Conservation (phyloP, 2,888 invertebrate species). For the Chironomus tentans region DNA sequence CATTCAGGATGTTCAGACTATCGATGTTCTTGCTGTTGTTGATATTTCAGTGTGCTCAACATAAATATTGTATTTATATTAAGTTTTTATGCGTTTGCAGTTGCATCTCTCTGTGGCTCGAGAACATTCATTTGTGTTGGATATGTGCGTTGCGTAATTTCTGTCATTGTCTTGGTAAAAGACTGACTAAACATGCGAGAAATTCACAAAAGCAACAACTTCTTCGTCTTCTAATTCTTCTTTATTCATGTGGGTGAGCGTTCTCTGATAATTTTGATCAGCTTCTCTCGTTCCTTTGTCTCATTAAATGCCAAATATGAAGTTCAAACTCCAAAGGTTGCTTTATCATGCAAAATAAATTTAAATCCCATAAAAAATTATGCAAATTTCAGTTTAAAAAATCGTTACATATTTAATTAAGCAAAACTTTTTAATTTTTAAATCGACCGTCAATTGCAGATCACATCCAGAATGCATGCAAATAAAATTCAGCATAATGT, state of each 20-base stretch:
- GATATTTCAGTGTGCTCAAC: neutral
- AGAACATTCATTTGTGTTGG: neutral
- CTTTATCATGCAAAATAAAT: neutral
- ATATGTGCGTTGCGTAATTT: neutral
- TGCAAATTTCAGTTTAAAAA: neutral
- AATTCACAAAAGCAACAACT: neutral
- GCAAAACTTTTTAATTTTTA: slow-evolving; percentile 13
- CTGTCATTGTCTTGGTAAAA: neutral
- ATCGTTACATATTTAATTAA: neutral
- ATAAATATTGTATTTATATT: neutral
- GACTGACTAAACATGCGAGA: neutral
- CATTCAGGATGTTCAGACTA: slow-evolving; percentile 3
- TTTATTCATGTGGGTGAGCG: neutral
- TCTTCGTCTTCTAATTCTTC: no score
- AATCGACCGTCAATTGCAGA: neutral
- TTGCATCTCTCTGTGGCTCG: neutral
- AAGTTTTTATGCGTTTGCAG: neutral
- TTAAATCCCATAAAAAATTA: neutral
- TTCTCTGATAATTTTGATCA: neutral
- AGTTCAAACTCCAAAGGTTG: neutral
- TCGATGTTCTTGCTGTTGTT: no score
- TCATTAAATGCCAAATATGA: neutral
- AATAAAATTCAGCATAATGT: neutral
- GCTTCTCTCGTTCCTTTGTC: neutral
- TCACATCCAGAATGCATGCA: neutral